Base-by-base conservation (phyloP, 2,888 invertebrate species). In the Agrochola lota region DNA sequence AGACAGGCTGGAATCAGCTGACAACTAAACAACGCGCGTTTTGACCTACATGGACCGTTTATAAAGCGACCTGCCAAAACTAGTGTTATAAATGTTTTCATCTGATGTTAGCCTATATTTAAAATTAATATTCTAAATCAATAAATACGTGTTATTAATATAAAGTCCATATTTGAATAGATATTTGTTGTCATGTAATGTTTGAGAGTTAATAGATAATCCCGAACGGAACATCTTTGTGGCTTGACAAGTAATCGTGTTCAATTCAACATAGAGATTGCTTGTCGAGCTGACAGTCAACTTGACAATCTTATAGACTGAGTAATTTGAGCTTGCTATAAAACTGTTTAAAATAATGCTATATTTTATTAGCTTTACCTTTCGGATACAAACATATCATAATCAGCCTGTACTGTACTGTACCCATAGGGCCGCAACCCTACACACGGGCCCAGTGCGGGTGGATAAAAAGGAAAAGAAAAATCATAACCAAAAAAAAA, bases 291-390 rank as follows among this genome's bases (percentile, higher is more conserved):
- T 60, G 30, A 77, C 81, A 82, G 46, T 80, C 73, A 80, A 85
- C 82, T 86, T 82, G 76, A 70, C 70, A 84, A 81, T 85, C 77
- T 80, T 66, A 59, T 63, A 80, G 80, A 78, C 35, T 76, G 69
- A 60, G 84, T 82, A 81, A 71, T 81, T 81, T 84, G 90, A 85
- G 87, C 84, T 85, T 88, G 88, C 76, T 87, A 59, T 20, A 1
- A n/a, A 69, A 59, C 35, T 69, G 30, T 68, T n/a, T 9, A 35
- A 69, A 67, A 35, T 17, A 59, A 35, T 57, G 35, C n/a, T n/a
- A 15, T 67, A 30, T 30, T 67, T 68, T 12, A 30, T 30, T 15
- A 49, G 49, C 49, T 26, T 20, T 26, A 30, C 15, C 15, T 30
- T 49, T 49, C 5, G 20, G 20, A 46, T 66, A 12, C 0, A 49